A percentile compares a stretch with the other conserved stretches of the same genome.
These are phyloP conservation scores for Hipparchia sbordonii DNA, from an alignment of 2,888 invertebrate species.

Conservation along the genomic window DNA sequence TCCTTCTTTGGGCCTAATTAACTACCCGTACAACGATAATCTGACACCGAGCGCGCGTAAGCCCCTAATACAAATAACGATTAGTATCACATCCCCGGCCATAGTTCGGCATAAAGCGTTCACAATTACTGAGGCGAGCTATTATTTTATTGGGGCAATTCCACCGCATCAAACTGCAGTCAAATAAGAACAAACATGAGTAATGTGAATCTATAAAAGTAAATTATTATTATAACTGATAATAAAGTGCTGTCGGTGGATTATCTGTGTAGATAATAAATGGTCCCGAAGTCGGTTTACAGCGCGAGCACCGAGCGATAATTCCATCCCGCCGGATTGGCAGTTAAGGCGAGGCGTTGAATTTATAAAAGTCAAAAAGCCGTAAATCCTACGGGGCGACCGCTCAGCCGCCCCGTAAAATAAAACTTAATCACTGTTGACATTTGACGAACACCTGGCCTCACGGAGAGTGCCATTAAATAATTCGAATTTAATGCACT, in stretches of 20 bases:
- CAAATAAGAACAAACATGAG: slow-evolving; percentile 80
- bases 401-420: slow-evolving; percentile 59
- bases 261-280: slow-evolving; percentile 78
- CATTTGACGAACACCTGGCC: slow-evolving; percentile 79
- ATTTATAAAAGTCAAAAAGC: slow-evolving; percentile 79
- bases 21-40: slow-evolving; percentile 63
- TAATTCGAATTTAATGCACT: slow-evolving; percentile 78
- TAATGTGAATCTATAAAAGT: slow-evolving; percentile 80
- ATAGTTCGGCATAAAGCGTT: slow-evolving; percentile 33
- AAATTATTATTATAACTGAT: slow-evolving; percentile 82
- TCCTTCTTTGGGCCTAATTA: slow-evolving; percentile 65
- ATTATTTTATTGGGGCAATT: slow-evolving; percentile 75
- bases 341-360: slow-evolving; percentile 74
- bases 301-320: slow-evolving; percentile 69
- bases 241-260: slow-evolving; percentile 80
- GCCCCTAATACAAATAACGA: slow-evolving; percentile 56
- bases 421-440: slow-evolving; percentile 79
- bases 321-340: slow-evolving; percentile 68
- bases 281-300: slow-evolving; percentile 68
- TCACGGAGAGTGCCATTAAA: slow-evolving; percentile 64
- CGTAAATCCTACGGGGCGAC: slow-evolving; percentile 64
- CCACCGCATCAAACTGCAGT: slow-evolving; percentile 71
- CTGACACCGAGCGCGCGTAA: slow-evolving; percentile 53
- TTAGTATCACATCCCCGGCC: slow-evolving; percentile 46
- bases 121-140: slow-evolving; percentile 44